Evolutionary conservation across 2,888 invertebrate species (phyloP), one percentile per base, ranked within the genome.

Genomic region (Bellardia bayeri): DNA sequence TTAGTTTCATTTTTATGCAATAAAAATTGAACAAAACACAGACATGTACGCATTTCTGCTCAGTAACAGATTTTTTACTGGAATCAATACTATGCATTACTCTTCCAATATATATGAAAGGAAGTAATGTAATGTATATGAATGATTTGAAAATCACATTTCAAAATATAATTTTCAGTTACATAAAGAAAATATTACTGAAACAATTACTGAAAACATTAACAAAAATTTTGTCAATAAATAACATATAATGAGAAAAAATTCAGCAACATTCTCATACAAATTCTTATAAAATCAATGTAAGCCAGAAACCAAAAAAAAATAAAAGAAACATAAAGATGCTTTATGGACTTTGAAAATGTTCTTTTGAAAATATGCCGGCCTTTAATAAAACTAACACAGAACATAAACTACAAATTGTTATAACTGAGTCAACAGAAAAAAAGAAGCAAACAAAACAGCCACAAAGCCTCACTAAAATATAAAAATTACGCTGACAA

Each of bases 371-470:
- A 75, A 82, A 64, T 66, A 63, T 66, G 64, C 87, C 87, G 87
- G 1, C 85, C 30, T 54, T 64, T 76, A 76, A 76, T 76, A 58
- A 45, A 75, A 61, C 71, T 66, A 72, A 79, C 14, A 30, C 74
- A 78, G 87, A 82, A 85, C 69, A 85, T 87, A 87, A 85, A 87
- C 82, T 80, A 87, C 85, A 87, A 87, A 85, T 85, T 87, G 79
- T 87, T 87, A 69, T 82, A 85, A 85, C 82, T 87, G 82, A 75
- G 82, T 85, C 78, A 79, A 78, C 72, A 82, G 37, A 68, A 81
- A 66, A 69, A 13, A 64, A 56, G 23, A 23, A 23, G 23, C 23
- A 0, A 23, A 68, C 74, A 2, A 40, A 51, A 63, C 23, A 58
- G 23, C 42, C 37, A 63, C 37, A 63, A 61, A 69, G 75, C 13